Base-by-base conservation (phyloP, 1,140 invertebrate species). In the Philopotamus ludificatus region DNA sequence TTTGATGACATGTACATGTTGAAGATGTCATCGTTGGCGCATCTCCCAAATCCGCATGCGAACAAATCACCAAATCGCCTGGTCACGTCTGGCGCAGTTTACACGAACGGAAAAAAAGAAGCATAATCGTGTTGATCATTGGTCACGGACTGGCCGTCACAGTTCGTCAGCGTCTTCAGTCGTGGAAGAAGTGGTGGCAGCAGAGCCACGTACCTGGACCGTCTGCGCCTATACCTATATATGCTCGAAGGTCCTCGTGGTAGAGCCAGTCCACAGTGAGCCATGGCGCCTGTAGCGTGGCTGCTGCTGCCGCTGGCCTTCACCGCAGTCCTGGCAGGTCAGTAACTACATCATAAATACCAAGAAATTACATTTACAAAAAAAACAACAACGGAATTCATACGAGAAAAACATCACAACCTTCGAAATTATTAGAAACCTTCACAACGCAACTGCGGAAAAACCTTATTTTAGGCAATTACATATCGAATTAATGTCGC, bases 231-330 rank as follows among this genome's bases (percentile, higher is more conserved):
- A 9, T 4, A 20, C 18, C 8, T 47, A 47, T 20, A 47, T 47
- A 47, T 47, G 18, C 8, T 47, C 7, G 44, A 9, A 47, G 18
- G 44, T 8, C 8, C 10, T 8, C 10, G 8, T 47, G 4, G 4
- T 4, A 47, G 4, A 16, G 57, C 57, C 57, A 60, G 57, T 60
- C 15, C 57, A 60, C 4, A 53, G 49, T 53, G 8, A 7, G 26
- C 42, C 47, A 70, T 70, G 68, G 68, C 68, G 12, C 42, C 20
- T 60, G 42, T 65, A 16, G 18, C 42, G 18, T 53, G 66, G 23
- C 23, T 69, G 58, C 53, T 69, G 51, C 12, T 67, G 62, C 68
- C 68, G 15, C 23, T 70, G 45, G 55, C 62, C 4, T 66, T 70
- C 50, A 65, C 68, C 16, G 28, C 67, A 15, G 55, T 59, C 21